These are phyloP conservation scores for Drosophila tristis DNA, from an alignment of 1,140 invertebrate species.

Conservation along the genomic window DNA sequence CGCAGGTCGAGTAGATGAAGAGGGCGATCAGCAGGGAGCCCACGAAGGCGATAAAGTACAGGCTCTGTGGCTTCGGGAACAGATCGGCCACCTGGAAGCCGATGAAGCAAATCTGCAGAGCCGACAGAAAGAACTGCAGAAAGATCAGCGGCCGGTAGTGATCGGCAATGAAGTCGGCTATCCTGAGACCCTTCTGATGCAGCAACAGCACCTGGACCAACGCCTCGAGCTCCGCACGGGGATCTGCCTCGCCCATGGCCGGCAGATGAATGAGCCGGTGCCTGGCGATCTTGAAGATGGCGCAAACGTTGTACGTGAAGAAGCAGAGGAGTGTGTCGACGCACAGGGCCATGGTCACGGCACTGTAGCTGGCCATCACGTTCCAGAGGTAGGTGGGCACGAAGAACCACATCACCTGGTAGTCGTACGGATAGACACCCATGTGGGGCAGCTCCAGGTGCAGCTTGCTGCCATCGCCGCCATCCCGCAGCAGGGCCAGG, in stretches of 20 bases:
- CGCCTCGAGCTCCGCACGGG: constrained; percentile 27
- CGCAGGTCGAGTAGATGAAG: constrained; percentile 71
- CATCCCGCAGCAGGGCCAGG: constrained; percentile 26
- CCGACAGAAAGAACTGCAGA: constrained; percentile 63
- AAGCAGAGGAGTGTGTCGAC: constrained; percentile 67
- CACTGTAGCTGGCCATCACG: constrained; percentile 55
- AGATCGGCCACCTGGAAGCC: constrained; percentile 66
- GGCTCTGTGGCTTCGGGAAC: constrained; percentile 56
- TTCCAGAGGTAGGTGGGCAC: constrained; percentile 70
- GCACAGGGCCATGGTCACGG: constrained; percentile 61
- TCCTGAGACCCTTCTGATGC: constrained; percentile 58
- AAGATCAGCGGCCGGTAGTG: constrained; percentile 54
- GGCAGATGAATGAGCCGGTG: constrained; percentile 50
- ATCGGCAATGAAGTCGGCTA: constrained; percentile 44
- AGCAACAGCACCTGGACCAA: constrained; percentile 49
- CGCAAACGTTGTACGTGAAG: constrained; percentile 69
- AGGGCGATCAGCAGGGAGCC: constrained; percentile 62
- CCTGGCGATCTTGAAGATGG: constrained; percentile 65
- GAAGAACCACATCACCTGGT: constrained; percentile 35
- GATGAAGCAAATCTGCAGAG: constrained; percentile 65
- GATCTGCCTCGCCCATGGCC: constrained; percentile 5
- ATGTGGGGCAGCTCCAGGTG: constrained; percentile 57
- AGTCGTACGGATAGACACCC: constrained; percentile 51
- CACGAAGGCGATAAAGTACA: constrained; percentile 63
- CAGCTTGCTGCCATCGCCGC: constrained; percentile 2